Base-by-base conservation (phyloP, 2,888 invertebrate genomes). In the Eupithecia insigniata region DNA sequence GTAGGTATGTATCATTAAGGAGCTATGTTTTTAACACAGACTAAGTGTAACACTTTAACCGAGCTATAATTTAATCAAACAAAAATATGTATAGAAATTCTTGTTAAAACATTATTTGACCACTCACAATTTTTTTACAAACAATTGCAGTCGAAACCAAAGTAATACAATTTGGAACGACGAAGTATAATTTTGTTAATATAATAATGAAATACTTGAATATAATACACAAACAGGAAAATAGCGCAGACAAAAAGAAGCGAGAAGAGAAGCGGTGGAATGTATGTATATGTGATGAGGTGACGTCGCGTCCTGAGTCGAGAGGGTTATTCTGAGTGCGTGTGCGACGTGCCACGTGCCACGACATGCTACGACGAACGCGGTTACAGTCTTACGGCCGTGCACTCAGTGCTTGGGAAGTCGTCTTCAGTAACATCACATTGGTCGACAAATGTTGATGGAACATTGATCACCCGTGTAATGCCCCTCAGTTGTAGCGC, bases 261-360 rank as follows among this genome's bases (percentile, higher is more conserved):
- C 91, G 82, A 87, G 83, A 86, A 84, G 84, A 85, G 82, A 86
- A 87, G 87, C 87, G 86, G 83, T 86, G 85, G 83, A 81, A 83
- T 82, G 80, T 83, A 83, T 82, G 80, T 83, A 83, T 80, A 83
- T 16, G 83, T 80, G 83, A 82, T 51, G 51, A 43, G 22, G 51
- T 51, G 51, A 8, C 2, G 46, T 46, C 8, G n/a, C n/a, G n/a
- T n/a, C n/a, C n/a, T n/a, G 46, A 46, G n/a, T 22, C 46, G 67
- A 43, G 43, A 16, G 70, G 80, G 82, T 82, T 14, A 84, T 80
- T 74, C 18, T 85, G 83, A 85, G 86, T 83, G 81, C 43, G 43
- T 18, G 43, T n/a, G 43, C 36, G 14, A 14, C 36, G 36, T 39
- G 36, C 36, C 14, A 14, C 14, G 18, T 32, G 32, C 32, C 39